Evolutionary conservation across 2,113 vertebrate genomes (phyloP), one percentile per base, ranked within the genome.

Genomic region (Lamprologus sp.): DNA sequence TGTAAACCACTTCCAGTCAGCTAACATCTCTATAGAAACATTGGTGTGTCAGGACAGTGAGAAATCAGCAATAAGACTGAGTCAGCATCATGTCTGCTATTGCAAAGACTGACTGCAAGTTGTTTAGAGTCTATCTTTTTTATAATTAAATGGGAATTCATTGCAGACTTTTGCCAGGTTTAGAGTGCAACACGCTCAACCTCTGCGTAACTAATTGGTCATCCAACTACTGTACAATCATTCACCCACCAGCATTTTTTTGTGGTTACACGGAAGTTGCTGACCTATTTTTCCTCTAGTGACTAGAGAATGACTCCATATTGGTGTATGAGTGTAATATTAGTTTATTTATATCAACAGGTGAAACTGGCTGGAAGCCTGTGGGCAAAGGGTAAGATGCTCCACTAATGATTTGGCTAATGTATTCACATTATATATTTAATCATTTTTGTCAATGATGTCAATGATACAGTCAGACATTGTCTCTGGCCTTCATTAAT

Each of bases 361-460:
- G 98, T 96, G 99, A 99, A 95, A 99, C 98, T 89, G 99, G 99
- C 88, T 99, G 99, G 99, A 99, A 99, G 96, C 97, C 98, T 81
- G 96, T 97, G 1, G 97, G 96, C 79, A 99, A 97, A 97, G 98
- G 99, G 93, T 97, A 56, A 92, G 94, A 75, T 80, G n/a, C 56
- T 81, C 23, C 23, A 35, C 9, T 14, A 33, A 17, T 77, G 6
- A 54, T 31, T n/a, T 56, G 42, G 54, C 33, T 26, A 45, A 37
- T 35, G 6, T 77, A 51, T 68, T 77, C 12, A 6, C 7, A 33
- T 75, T 17, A 31, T 49, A 31, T 49, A 28, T 77, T 31, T 12
- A 1, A 77, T 49, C 15, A 31, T 47, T 77, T 49, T 49, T 49
- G 9, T 75, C 3, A 75, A 45, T 33, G 31, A 33, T 7, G 31